Conservation (phyloP, 1,140 invertebrate species). For the Heliothis virescens region DNA sequence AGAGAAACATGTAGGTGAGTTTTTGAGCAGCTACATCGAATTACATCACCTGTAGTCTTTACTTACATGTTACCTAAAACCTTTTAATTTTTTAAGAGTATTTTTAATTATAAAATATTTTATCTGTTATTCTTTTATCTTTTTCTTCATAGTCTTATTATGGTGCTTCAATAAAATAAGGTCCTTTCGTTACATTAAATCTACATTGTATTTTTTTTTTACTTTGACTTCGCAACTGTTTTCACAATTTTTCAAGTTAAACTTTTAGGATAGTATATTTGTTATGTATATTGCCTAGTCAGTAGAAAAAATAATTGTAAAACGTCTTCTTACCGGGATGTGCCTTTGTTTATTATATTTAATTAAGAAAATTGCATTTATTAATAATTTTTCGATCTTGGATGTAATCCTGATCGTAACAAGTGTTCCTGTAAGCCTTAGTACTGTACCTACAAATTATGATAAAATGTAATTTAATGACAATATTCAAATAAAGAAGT, state of each 20-base stretch:
- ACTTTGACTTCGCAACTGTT: background rate
- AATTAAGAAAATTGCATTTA: constrained; percentile 18
- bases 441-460: background rate
- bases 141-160: background rate
- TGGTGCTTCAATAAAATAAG: constrained; percentile 12
- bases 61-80: too few species aligned
- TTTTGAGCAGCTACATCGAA: background rate
- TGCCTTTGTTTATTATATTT: background rate
- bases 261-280: background rate
- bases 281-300: background rate
- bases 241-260: background rate
- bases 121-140: background rate
- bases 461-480: constrained; percentile 4
- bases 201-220: background rate
- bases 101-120: background rate
- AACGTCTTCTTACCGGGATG: background rate
- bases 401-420: background rate
- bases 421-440: constrained; percentile 14
- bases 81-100: too few species aligned
- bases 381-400: background rate
- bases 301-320: constrained; percentile 4
- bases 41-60: too few species aligned
- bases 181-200: background rate
- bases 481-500: background rate
- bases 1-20: background rate